phyloP scores from a whole-genome alignment of 2,113 vertebrate species.

The Platichthys stellatus region DNA sequence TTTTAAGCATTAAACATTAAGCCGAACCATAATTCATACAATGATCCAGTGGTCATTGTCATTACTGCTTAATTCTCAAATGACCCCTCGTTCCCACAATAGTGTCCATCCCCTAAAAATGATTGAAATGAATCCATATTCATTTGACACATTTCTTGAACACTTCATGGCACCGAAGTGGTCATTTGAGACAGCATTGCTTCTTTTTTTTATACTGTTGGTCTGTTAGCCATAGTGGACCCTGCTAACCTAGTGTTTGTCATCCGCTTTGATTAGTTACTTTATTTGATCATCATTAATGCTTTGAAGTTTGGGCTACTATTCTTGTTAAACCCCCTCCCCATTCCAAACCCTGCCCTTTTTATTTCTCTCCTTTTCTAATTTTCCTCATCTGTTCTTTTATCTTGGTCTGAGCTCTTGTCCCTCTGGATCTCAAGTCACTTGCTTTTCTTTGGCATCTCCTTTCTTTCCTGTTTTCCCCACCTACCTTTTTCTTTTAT shows the following conservation, averaged over 20 bases:
- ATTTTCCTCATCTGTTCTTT: constrained; percentile 39
- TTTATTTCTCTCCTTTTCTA: constrained; percentile 28
- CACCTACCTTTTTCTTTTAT: neutral
- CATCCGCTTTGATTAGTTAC: constrained; percentile 62
- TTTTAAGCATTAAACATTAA: constrained; percentile 60
- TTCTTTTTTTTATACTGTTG: constrained; percentile 53
- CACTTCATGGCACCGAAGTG: constrained; percentile 8
- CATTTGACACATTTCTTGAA: neutral
- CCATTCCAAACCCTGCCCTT: neutral
- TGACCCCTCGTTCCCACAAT: constrained; percentile 28
- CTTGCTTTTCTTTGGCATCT: constrained; percentile 33
- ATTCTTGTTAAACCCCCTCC: constrained; percentile 41
- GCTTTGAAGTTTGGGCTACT: constrained; percentile 70
- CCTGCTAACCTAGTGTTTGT: constrained; percentile 51
- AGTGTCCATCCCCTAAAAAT: neutral
- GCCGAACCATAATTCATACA: constrained; percentile 45
- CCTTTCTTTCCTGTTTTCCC: constrained; percentile 13
- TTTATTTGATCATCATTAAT: constrained; percentile 66
- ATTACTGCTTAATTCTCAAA: constrained; percentile 68
- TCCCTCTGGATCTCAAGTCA: constrained; percentile 42
- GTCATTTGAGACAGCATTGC: constrained; percentile 64
- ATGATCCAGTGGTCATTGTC: constrained; percentile 43
- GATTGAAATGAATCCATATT: neutral
- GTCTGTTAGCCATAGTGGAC: constrained; percentile 49
- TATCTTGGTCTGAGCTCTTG: constrained; percentile 41